A percentile compares a stretch with the other conserved stretches of the same genome.
These are phyloP conservation scores for Sapayoa aenigma DNA, from an alignment of 2,113 vertebrate genomes.

Conservation along the genomic window DNA sequence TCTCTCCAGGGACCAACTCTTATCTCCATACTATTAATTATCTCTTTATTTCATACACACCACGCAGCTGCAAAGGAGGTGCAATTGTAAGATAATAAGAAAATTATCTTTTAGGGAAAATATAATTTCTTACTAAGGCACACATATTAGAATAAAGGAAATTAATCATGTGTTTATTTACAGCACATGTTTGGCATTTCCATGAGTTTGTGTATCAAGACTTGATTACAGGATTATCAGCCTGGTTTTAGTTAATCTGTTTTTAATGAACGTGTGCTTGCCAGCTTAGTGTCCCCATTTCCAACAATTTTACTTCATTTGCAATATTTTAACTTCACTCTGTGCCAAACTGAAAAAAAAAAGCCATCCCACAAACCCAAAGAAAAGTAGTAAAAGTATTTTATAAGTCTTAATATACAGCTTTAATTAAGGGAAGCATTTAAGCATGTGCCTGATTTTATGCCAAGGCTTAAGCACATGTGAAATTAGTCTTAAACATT, in stretches of 20 bases:
- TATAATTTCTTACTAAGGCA: background rate
- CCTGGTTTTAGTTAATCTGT: constrained; percentile 54
- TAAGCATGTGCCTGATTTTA: constrained; percentile 40
- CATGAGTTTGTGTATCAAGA: constrained; percentile 38
- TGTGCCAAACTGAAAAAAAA: background rate
- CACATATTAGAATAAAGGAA: background rate
- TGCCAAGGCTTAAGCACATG: constrained; percentile 33
- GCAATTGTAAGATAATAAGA: background rate
- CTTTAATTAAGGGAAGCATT: constrained; percentile 50
- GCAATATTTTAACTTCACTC: background rate
- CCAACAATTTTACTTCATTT: constrained; percentile 12
- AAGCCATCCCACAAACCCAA: background rate
- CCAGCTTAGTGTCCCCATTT: constrained; percentile 5
- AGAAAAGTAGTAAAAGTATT: constrained; percentile 20
- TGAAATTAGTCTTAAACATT: constrained; percentile 45
- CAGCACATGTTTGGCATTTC: constrained; percentile 46
- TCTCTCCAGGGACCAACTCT: background rate
- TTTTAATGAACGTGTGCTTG: constrained; percentile 54
- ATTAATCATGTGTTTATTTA: constrained; percentile 58
- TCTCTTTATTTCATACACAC: background rate
- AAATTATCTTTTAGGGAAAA: constrained; percentile 5
- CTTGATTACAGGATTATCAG: constrained; percentile 60
- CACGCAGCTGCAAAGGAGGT: constrained; percentile 11
- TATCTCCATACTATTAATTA: constrained; percentile 26
- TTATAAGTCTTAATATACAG: background rate